Evolutionary conservation across 2,797 vertebrate species (phyloP).

Genomic region (Myotis vivesi): DNA sequence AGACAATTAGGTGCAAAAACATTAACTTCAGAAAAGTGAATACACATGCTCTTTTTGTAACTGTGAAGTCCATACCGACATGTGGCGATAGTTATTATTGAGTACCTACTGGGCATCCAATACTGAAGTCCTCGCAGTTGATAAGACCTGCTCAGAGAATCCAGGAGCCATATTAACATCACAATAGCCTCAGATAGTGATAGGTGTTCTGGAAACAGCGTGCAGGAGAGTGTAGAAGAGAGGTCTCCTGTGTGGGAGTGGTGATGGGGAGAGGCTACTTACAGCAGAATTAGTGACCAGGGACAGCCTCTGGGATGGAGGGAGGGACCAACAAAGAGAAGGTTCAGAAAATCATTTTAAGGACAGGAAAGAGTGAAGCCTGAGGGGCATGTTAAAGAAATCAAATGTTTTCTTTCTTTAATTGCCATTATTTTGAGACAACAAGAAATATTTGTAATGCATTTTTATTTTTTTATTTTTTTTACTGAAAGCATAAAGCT

Average conservation of each 20-base stretch:
- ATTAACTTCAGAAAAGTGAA: neutral
- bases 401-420: neutral
- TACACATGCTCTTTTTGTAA: neutral
- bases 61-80: neutral
- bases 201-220: neutral
- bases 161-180: neutral
- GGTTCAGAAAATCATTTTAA: neutral
- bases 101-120: fast-evolving
- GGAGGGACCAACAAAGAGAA: neutral
- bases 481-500: neutral
- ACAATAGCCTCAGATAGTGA: fast-evolving
- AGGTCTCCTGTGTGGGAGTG: fast-evolving
- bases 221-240: neutral
- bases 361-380: neutral
- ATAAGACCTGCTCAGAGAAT: neutral
- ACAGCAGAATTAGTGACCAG: fast-evolving
- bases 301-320: neutral
- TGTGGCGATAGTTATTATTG: neutral
- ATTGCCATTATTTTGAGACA: neutral
- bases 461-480: neutral
- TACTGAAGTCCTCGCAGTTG: neutral
- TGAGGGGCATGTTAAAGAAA: neutral
- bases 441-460: neutral
- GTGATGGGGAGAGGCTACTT: fast-evolving
- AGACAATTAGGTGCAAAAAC: slow-evolving; percentile 6